Evolutionary conservation across 2,113 vertebrate genomes (phyloP), one percentile per base, ranked within the genome.

Genomic region (Pipra filicauda): DNA sequence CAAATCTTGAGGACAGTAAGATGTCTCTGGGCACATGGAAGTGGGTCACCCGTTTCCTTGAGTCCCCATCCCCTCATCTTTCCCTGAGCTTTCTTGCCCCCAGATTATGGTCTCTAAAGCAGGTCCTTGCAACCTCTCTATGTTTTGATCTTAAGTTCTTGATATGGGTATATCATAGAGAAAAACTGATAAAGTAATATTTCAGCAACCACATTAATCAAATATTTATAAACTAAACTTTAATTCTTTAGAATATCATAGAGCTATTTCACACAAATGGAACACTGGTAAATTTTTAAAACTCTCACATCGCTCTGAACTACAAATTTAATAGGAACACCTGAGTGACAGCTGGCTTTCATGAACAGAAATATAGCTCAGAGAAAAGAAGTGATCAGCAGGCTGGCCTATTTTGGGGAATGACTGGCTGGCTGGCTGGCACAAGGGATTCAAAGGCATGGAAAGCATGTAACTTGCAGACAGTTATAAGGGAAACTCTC

Each of bases 321-420:
- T 91, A 66, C 66, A 89, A 88, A 85, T 95, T 96, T 93, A 90
- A 89, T 88, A 85, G 39, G 77, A 95, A 43, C 23, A 90, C 66
- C 62, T 91, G 71, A 94, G 46, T 91, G 74, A 88, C 81, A 88
- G 67, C 31, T 91, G 77, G 78, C 30, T 83, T 94, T 87, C 74
- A 51, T n/a, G 54, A 80, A 35, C 41, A 85, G 81, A 65, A 82
- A 73, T 73, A 46, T 54, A 82, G 20, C 67, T 70, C 5, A 0
- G n/a, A 91, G 62, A 23, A 85, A 91, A 89, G 49, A 75, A 75
- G 51, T 12, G 46, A 76, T 93, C 33, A 85, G 37, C 37, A 65
- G 58, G 19, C 74, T 83, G 49, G 35, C 77, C 77, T 82, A 3
- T 66, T 94, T 65, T 90, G 46, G 54, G 35, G 49, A 80, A 79